Base-by-base conservation (phyloP, 2,888 invertebrate genomes). In the Cheilosia urbana region DNA sequence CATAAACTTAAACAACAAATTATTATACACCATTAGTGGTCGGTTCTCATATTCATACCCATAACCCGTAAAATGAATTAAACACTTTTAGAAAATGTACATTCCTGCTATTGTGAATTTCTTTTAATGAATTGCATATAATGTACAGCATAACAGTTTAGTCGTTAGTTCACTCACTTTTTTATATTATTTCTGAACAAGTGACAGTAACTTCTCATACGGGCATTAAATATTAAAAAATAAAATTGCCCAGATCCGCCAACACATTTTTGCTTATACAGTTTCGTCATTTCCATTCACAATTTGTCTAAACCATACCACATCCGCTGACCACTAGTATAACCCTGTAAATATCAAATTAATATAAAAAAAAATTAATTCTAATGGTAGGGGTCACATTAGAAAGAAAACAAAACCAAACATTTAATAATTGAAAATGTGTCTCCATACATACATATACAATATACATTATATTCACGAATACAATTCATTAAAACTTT, bases 341-440 rank as follows among this genome's bases (percentile, higher is more conserved):
- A 51, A 40, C 24, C 58, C 49, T 83, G 83, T 83, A 83, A 78
- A 83, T 83, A 80, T 13, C 24, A 42, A 68, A 47, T 30, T 34
- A 51, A 42, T 15, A 55, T 49, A 34, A 49, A 27, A 40, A 27
- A 40, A 51, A 51, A 57, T 45, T 34, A 55, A 76, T 60, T 73
- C 60, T 37, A 68, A 57, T 71, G 51, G 47, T 68, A 78, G 78
- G 21, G 55, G 82, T 82, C 71, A 71, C 71, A 49, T 47, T 49
- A 72, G 34, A 30, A 62, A 24, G 13, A 13, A 24, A 24, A 30
- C 30, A 37, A 62, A 66, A n/a, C 6, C n/a, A 47, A 60, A 66
- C 51, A 69, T 53, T 68, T 63, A 40, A 78, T 77, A 72, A 76
- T 77, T 60, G 40, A 30, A 83, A 68, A 72, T 72, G 47, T 78